phyloP scores from a whole-genome alignment of 2,797 vertebrate genomes.

The Lacerta agilis region DNA sequence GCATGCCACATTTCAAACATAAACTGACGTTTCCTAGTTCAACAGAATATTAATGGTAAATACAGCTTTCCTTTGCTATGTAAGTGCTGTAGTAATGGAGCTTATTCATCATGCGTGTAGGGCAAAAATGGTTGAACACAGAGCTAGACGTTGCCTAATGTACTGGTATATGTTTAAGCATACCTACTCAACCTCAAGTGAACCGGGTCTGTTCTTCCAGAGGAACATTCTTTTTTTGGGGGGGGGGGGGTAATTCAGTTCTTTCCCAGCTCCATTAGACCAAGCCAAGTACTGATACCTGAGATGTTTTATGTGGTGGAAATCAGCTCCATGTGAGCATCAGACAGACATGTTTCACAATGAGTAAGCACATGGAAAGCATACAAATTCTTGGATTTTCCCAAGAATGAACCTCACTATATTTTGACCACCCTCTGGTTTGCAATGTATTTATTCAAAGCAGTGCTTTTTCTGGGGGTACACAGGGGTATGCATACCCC shows the following conservation, averaged over 20 bases:
- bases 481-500: too few species aligned
- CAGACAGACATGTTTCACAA: not conserved
- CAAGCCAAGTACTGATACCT: not conserved
- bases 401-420: not conserved
- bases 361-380: not conserved
- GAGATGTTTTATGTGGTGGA: not conserved
- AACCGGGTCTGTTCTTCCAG: conserved; percentile 25
- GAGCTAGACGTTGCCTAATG: conserved; percentile 45
- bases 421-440: not conserved
- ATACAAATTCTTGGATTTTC: not conserved
- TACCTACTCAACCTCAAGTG: conserved; percentile 37
- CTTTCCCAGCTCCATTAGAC: not conserved
- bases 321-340: not conserved
- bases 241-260: not conserved
- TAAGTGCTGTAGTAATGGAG: conserved; percentile 38
- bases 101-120: conserved; percentile 50
- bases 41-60: conserved; percentile 61
- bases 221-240: not conserved
- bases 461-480: too few species aligned
- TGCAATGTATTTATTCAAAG: not conserved
- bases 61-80: conserved; percentile 30
- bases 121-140: conserved; percentile 46
- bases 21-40: conserved; percentile 35
- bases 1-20: conserved; percentile 1
- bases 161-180: conserved; percentile 3